Evolutionary conservation across 2,888 invertebrate species (phyloP), one percentile per base, ranked within the genome.

Genomic region (Meiosimyza decipiens): DNA sequence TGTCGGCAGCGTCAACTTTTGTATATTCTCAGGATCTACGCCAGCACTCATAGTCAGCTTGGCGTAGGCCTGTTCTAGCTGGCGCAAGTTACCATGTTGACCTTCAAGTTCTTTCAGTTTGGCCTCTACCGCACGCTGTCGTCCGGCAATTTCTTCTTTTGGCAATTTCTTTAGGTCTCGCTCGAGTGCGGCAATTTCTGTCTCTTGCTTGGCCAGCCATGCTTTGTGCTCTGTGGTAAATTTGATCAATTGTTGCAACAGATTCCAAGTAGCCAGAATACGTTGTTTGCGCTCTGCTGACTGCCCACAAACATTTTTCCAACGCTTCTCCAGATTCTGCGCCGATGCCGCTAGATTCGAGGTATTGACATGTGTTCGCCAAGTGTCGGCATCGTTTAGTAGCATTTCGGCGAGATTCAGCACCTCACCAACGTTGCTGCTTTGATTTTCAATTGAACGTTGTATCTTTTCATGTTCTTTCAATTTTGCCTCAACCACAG

Each of bases 361-460:
- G 0, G 92, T 90, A 75, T 93, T 92, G 69, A 94, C 92, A 78
- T 93, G 91, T 0, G 91, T 90, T 80, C 92, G 92, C 85, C 91
- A 90, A 0, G 91, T 89, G 78, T 94, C 93, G 3, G 92, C 91
- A 80, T 95, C 94, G 79, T 90, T 93, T 62, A 95, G 87, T 2
- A 95, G 87, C 62, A 94, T 89, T 80, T 95, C 94, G 80, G 94
- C 94, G 16, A 94, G 89, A 82, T 94, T 95, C 3, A 95, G 86
- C 0, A 94, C 91, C 82, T 95, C 94, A 1, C 92, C 93, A 6
- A 96, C 90, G 79, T 93, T 92, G 64, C 91, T 90, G 82, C 94
- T 94, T 81, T 95, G 92, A 18, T 90, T 89, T 83, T 95, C 94
- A 57, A 96, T 93, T 7, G 90, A 90, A 73, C 91, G 92, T 81